phyloP scores from a whole-genome alignment of 2,113 vertebrate genomes.

The Eurystomus gularis region DNA sequence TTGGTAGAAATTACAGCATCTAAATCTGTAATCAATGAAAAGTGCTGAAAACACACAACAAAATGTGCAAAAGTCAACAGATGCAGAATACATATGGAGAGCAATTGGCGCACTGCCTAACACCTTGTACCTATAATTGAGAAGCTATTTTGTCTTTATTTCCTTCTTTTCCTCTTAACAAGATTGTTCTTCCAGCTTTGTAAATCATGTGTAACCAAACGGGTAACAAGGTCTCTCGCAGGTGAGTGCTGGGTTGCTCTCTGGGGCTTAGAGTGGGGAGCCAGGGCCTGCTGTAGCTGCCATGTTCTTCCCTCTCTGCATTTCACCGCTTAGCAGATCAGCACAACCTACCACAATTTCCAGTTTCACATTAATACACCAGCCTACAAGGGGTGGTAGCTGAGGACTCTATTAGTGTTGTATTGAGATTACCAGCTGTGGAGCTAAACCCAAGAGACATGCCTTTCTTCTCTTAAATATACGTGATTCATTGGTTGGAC shows the following conservation, averaged over 20 bases:
- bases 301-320: background rate
- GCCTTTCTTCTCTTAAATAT: background rate
- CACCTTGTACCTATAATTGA: constrained; percentile 15
- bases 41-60: background rate
- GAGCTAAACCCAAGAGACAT: background rate
- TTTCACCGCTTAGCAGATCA: background rate
- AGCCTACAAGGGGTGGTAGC: background rate
- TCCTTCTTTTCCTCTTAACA: constrained; percentile 29
- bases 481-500: no score
- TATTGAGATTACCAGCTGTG: background rate
- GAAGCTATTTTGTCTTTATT: constrained; percentile 36
- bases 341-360: background rate
- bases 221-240: background rate
- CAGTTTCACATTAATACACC: background rate
- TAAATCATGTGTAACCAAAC: background rate
- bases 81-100: constrained; percentile 17
- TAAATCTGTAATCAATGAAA: constrained; percentile 25
- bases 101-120: background rate
- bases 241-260: background rate
- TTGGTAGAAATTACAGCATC: background rate
- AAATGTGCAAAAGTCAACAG: constrained; percentile 22
- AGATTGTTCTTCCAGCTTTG: constrained; percentile 10
- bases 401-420: background rate
- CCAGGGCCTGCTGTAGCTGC: background rate
- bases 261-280: background rate